These are phyloP conservation scores for Alosa sapidissima DNA, from an alignment of 2,797 vertebrate genomes.

Conservation along the genomic window DNA sequence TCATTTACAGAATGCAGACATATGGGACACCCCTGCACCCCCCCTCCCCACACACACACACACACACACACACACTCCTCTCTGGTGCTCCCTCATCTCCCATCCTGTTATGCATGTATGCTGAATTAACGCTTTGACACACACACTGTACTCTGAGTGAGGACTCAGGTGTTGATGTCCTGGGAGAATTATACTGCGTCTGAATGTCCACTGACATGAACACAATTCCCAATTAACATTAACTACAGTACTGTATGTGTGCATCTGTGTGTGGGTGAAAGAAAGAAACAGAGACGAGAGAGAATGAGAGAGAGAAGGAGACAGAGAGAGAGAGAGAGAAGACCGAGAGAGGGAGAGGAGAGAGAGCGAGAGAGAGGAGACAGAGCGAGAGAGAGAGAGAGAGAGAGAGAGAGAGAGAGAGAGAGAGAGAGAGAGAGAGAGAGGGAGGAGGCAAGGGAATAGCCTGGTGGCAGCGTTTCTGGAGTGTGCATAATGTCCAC, in stretches of 20 bases:
- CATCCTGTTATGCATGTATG: constrained; percentile 32
- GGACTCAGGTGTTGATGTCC: background rate
- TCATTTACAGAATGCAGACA: constrained; percentile 18
- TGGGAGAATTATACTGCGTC: background rate
- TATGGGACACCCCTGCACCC: constrained; percentile 6
- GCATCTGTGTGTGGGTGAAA: background rate
- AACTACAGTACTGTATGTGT: background rate
- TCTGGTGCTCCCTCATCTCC: background rate
- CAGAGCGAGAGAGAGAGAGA: no score
- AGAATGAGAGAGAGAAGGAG: background rate
- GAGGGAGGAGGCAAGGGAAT: no score
- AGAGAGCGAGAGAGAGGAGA: background rate
- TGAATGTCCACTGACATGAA: background rate
- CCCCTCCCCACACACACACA: constrained; percentile 32
- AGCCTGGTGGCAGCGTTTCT: background rate
- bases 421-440: no score
- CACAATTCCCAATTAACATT: background rate
- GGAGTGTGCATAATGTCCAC: background rate
- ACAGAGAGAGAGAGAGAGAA: background rate
- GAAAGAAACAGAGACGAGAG: background rate
- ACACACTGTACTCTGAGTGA: background rate
- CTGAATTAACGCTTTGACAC: constrained; percentile 33
- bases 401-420: no score
- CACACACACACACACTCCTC: background rate
- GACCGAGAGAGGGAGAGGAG: background rate